Evolutionary conservation across 2,797 vertebrate genomes (phyloP).

Genomic region (Chelonia mydas): DNA sequence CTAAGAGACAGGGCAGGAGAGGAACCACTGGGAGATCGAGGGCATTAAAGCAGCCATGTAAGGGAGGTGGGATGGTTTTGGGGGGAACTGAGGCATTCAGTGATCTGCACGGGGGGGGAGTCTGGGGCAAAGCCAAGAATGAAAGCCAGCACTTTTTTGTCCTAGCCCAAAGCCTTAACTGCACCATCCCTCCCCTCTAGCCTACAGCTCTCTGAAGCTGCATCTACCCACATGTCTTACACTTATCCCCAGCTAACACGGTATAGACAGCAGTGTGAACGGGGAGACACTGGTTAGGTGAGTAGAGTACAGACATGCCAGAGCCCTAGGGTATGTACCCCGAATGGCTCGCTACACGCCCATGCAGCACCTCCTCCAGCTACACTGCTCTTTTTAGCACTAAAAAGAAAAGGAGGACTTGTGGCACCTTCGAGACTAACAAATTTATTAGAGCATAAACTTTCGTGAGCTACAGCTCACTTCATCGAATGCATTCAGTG

Average conservation of each 20-base stretch:
- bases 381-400: neutral
- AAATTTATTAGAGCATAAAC: too few species aligned
- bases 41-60: neutral
- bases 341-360: neutral
- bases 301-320: neutral
- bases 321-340: neutral
- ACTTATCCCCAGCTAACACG: neutral
- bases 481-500: too few species aligned
- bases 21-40: neutral
- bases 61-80: neutral
- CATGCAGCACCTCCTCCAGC: neutral
- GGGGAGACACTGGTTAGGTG: neutral
- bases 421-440: too few species aligned
- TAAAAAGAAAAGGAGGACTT: too few species aligned
- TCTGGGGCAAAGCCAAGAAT: neutral
- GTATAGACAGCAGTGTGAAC: neutral
- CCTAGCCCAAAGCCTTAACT: neutral
- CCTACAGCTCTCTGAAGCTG: neutral
- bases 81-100: neutral
- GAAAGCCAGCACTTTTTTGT: neutral
- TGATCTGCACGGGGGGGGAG: neutral
- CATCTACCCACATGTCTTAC: neutral
- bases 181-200: neutral
- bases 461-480: too few species aligned
- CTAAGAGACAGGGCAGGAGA: neutral